Evolutionary conservation across 2,797 vertebrate genomes (phyloP).

Genomic region (Apogon hyalosoma): DNA sequence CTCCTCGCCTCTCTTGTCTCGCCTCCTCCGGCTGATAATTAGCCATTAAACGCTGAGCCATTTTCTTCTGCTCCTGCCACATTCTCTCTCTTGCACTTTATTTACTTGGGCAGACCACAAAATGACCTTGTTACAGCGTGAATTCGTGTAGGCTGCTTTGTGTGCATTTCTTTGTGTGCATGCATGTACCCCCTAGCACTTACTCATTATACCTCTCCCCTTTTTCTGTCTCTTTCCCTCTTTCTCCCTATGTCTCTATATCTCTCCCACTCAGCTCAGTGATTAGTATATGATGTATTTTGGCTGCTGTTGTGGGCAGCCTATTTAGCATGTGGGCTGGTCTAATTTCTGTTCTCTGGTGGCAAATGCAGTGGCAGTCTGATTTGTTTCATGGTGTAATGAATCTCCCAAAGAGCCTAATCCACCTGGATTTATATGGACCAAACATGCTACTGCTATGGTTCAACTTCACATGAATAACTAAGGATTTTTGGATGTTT

Average conservation of each 20-base stretch:
- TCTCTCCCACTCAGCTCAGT: conserved; percentile 74
- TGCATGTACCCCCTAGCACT: conserved; percentile 32
- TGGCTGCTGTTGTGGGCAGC: conserved; percentile 73
- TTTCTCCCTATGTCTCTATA: conserved; percentile 54
- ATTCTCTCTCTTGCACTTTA: conserved; percentile 66
- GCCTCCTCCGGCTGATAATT: conserved; percentile 69
- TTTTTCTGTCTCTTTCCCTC: conserved; percentile 42
- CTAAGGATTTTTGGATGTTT: background rate
- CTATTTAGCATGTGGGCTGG: conserved; percentile 74
- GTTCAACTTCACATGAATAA: conserved; percentile 7
- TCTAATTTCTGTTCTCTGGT: conserved; percentile 74
- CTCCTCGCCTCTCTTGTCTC: conserved; percentile 48
- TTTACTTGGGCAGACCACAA: conserved; percentile 70
- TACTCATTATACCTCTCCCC: conserved; percentile 56
- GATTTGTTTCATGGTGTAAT: conserved; percentile 55
- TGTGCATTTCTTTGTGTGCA: conserved; percentile 16
- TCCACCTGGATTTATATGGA: conserved; percentile 43
- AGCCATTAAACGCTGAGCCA: conserved; percentile 67
- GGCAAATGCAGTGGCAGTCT: conserved; percentile 54
- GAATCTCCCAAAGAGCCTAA: conserved; percentile 34
- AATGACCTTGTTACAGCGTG: conserved; percentile 75
- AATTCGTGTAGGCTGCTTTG: conserved; percentile 60
- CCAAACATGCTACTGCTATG: background rate
- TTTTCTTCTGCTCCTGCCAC: conserved; percentile 59
- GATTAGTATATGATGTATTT: conserved; percentile 80